Evolutionary conservation across 2,113 vertebrate species (phyloP).

Genomic region (Burhinus bistriatus): DNA sequence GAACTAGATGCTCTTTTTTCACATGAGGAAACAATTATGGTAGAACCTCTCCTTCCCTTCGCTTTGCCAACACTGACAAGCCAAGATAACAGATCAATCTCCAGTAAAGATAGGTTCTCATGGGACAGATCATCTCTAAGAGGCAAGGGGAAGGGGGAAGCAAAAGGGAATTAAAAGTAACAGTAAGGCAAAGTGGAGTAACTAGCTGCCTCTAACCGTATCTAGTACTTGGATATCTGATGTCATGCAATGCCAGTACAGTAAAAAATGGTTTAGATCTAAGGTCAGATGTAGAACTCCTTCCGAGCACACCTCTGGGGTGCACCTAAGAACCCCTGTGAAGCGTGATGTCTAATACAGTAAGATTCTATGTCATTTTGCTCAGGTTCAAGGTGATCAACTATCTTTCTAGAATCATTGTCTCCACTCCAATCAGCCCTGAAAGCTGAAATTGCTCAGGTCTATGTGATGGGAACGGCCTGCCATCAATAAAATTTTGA

Average conservation of each 20-base stretch:
- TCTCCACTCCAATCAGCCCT: not conserved
- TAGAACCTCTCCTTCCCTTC: not conserved
- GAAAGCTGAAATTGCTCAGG: not conserved
- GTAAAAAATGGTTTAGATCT: not conserved
- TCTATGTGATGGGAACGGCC: not conserved
- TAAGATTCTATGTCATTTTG: not conserved
- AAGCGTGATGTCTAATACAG: not conserved
- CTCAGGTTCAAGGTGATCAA: not conserved
- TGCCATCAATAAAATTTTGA: not conserved
- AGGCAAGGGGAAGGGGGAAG: not conserved
- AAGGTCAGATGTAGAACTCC: not conserved
- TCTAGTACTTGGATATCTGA: not conserved
- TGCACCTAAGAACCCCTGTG: not conserved
- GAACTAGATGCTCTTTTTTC: not conserved
- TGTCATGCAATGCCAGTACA: not conserved
- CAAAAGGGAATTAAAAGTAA: not conserved
- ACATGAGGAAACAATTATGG: not conserved
- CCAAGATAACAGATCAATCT: conserved; percentile 11
- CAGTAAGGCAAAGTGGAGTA: not conserved
- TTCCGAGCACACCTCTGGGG: not conserved
- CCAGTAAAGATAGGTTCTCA: not conserved
- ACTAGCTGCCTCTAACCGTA: not conserved
- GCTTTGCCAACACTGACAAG: not conserved
- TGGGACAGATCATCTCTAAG: not conserved
- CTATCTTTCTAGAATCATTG: not conserved